Evolutionary conservation across 2,888 invertebrate species (phyloP).

Genomic region (Copidosoma aretas): DNA sequence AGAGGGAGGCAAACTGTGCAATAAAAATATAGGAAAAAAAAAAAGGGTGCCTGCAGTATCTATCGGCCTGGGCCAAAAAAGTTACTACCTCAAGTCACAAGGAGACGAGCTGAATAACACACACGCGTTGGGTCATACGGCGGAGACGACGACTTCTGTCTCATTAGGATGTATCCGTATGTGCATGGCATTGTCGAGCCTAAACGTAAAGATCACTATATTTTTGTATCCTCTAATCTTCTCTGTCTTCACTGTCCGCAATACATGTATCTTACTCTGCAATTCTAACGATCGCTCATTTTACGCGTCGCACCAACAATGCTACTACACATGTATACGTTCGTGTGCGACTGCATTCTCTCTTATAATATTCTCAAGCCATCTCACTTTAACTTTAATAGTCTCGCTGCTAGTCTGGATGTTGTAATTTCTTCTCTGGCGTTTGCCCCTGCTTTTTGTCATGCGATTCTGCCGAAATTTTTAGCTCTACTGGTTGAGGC

Average conservation of each 20-base stretch:
- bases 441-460: constrained; percentile 1
- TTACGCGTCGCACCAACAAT: background rate
- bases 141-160: constrained; percentile 7
- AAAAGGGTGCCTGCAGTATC: constrained; percentile 19
- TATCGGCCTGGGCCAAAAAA: constrained; percentile 6
- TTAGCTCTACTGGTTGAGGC: too few relatives aligned
- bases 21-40: constrained; percentile 6
- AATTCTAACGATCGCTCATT: constrained; percentile 20
- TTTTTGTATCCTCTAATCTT: background rate
- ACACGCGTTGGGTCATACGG: constrained; percentile 4
- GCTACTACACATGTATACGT: too few relatives aligned
- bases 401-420: too few relatives aligned
- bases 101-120: constrained; percentile 24
- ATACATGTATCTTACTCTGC: constrained; percentile 22
- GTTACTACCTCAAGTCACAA: background rate
- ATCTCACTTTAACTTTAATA: too few relatives aligned
- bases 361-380: too few relatives aligned
- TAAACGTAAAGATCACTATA: constrained; percentile 26
- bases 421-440: background rate
- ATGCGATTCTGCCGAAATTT: background rate
- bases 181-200: constrained; percentile 21
- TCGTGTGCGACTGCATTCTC: too few relatives aligned
- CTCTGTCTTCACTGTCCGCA: too few relatives aligned
- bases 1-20: constrained; percentile 4
- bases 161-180: background rate